A percentile compares a stretch with the other conserved stretches of the same genome.
phyloP scores from a whole-genome alignment of 1,140 invertebrate species.

The Euborellia annulipes region DNA sequence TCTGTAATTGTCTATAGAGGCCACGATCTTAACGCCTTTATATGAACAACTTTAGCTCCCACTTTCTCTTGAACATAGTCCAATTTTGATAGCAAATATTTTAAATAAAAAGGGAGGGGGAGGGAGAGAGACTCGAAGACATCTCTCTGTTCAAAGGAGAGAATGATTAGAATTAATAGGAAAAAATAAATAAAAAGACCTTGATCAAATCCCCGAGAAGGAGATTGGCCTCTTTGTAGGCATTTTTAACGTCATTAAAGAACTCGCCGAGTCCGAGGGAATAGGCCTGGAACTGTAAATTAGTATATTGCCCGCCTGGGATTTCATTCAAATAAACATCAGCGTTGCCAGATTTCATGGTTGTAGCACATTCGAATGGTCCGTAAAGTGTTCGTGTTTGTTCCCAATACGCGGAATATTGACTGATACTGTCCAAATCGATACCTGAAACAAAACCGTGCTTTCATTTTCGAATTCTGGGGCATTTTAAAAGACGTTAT shows the following conservation, averaged over 20 bases:
- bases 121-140: too few species aligned
- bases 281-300: conserved; percentile 97
- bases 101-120: too few species aligned
- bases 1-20: too few species aligned
- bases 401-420: conserved; percentile 98
- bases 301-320: conserved; percentile 98
- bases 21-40: too few species aligned
- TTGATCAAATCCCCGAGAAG: conserved; percentile 96
- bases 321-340: conserved; percentile 98
- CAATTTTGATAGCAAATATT: too few species aligned
- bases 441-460: conserved; percentile 33
- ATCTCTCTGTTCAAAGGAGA: too few species aligned
- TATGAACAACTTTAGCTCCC: too few species aligned
- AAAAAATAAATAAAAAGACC: too few species aligned
- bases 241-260: conserved; percentile 95
- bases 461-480: too few species aligned
- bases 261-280: conserved; percentile 94
- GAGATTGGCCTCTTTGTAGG: conserved; percentile 88
- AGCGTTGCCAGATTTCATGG: conserved; percentile 99
- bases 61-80: too few species aligned
- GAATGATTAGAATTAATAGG: too few species aligned
- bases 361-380: conserved; percentile 94
- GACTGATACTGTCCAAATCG: conserved; percentile 63
- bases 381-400: conserved; percentile 91
- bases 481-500: too few species aligned